Evolutionary conservation across 2,888 invertebrate genomes (phyloP).

Genomic region (Amphipyra tragopoginis): DNA sequence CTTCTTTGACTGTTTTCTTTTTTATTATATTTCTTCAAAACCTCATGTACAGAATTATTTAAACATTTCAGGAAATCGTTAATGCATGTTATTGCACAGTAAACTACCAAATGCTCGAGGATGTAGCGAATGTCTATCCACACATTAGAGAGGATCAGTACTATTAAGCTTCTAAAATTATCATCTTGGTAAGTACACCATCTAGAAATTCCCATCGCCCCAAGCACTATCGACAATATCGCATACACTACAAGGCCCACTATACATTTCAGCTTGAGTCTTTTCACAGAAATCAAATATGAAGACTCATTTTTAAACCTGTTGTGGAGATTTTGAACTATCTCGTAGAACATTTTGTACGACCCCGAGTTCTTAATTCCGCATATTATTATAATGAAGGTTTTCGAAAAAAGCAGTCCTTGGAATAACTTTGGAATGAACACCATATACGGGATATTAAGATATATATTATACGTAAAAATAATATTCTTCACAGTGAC

Average conservation of each 20-base stretch:
- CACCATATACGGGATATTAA: no score
- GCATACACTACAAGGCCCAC: background rate
- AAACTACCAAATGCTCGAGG: conserved; percentile 8
- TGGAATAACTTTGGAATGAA: background rate
- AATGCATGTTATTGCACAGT: conserved; percentile 1
- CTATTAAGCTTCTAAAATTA: background rate
- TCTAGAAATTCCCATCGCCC: background rate
- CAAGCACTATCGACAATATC: background rate
- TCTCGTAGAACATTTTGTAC: background rate
- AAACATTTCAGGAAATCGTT: conserved; percentile 5
- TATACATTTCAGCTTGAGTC: background rate
- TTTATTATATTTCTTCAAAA: background rate
- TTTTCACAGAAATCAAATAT: background rate
- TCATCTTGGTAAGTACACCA: background rate
- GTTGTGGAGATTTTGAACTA: background rate
- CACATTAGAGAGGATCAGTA: background rate
- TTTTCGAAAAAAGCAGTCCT: background rate
- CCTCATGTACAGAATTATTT: background rate
- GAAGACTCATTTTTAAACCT: conserved; percentile 3
- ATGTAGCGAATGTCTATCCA: conserved; percentile 5
- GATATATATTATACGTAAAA: no score
- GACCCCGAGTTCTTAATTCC: background rate
- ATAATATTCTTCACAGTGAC: background rate
- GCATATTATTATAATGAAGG: background rate
- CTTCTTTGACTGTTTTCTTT: background rate